Base-by-base conservation (phyloP, 2,113 vertebrate genomes). In the Panurus biarmicus region DNA sequence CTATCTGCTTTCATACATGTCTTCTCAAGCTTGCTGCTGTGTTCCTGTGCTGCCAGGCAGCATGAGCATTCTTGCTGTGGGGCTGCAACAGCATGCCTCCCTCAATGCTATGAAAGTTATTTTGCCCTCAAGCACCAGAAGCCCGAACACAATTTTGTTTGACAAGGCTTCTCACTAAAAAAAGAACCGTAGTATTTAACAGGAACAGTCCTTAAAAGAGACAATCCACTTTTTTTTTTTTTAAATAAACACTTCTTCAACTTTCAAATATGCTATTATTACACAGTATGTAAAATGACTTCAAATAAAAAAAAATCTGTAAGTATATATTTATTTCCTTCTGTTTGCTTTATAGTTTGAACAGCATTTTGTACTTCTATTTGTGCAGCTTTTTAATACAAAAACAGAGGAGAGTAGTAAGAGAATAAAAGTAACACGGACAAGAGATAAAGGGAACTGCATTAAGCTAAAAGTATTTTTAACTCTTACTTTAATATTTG, bases 401-500 rank as follows among this genome's bases (percentile, higher is more conserved):
- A 88, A 5, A 73, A 64, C 38, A 86, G 42, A 72, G 25, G n/a
- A 81, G 7, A 81, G 48, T 11, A 71, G 24, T 29, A 62, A 78
- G 2, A 79, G 50, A 76, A 71, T 21, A 73, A 80, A 85, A 85
- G 54, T 66, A 65, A 80, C 31, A 48, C 1, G 4, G 67, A 44
- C 5, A 87, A 72, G 23, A 67, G 28, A 91, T 83, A 71, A 80
- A 90, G 44, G 47, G 51, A 90, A 91, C 18, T 48, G 45, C 20
- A 80, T 42, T 64, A 64, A 79, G 11, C 45, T 57, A 75, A 75
- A 87, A 86, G 40, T 86, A 95, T 87, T 94, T 95, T 95, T 83
- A 86, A 87, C 40, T 86, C 35, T 85, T 81, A 57, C 20, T 93
- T 93, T 62, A 92, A 74, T 93, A 94, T 88, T 90, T 90, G 73